phyloP scores from a whole-genome alignment of 2,113 vertebrate species.

The Pica pica region DNA sequence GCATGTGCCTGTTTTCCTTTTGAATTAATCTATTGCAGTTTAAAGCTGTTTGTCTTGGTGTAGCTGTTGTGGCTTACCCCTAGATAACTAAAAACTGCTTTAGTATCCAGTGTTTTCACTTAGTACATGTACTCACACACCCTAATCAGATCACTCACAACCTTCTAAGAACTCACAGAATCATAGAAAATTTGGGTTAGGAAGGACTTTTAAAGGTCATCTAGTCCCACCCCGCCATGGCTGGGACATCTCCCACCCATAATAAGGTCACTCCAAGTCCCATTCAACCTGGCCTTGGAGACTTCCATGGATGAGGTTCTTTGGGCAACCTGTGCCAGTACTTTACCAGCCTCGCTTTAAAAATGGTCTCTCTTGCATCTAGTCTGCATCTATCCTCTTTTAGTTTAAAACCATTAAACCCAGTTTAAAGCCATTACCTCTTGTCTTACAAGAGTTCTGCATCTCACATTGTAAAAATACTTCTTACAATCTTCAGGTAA shows the following conservation, averaged over 20 bases:
- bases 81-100: background rate
- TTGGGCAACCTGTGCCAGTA: background rate
- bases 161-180: background rate
- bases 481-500: background rate
- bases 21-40: background rate
- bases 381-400: background rate
- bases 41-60: background rate
- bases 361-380: background rate
- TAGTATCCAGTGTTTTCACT: background rate
- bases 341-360: background rate
- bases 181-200: background rate
- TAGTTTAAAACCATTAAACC: background rate
- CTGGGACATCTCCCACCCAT: background rate
- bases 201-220: background rate
- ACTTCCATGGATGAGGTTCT: background rate
- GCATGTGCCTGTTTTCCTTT: background rate
- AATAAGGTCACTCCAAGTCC: background rate
- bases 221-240: rapidly evolving
- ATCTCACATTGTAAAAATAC: background rate
- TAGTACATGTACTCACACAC: background rate
- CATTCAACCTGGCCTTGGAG: rapidly evolving
- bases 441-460: background rate
- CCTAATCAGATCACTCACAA: background rate
- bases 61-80: background rate
- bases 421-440: background rate